Evolutionary conservation across 2,113 vertebrate species (phyloP).

Genomic region (Lophura nycthemera): DNA sequence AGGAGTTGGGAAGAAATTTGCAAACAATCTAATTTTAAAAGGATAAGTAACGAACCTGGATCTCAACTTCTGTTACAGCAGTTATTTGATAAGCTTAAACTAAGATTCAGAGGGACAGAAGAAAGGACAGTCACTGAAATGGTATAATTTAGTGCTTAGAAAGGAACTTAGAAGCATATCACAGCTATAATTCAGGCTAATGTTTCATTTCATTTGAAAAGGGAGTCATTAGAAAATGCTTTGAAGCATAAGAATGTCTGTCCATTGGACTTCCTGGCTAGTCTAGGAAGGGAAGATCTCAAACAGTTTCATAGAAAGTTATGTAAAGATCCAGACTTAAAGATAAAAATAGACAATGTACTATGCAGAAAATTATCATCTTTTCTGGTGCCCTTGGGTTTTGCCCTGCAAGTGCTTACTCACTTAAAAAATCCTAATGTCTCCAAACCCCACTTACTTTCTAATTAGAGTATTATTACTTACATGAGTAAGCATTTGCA

Average conservation of each 20-base stretch:
- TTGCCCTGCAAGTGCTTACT: slow-evolving; percentile 50
- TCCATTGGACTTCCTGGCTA: not conserved
- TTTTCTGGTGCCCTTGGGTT: slow-evolving; percentile 47
- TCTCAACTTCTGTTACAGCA: slow-evolving; percentile 14
- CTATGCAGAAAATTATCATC: not conserved
- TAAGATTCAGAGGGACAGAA: slow-evolving; percentile 6
- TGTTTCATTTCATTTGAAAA: slow-evolving; percentile 50
- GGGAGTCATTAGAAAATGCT: slow-evolving; percentile 40
- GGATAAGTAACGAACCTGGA: slow-evolving; percentile 16
- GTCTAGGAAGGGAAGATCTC: slow-evolving; percentile 6
- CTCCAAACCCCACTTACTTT: slow-evolving; percentile 34
- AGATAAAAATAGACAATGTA: slow-evolving; percentile 45
- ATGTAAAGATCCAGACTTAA: slow-evolving; percentile 49
- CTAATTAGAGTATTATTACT: slow-evolving; percentile 50
- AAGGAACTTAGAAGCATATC: not conserved
- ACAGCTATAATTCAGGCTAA: slow-evolving; percentile 59
- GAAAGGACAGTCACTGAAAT: slow-evolving; percentile 20
- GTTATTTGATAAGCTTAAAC: slow-evolving; percentile 30
- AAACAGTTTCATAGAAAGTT: slow-evolving; percentile 51
- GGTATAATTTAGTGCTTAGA: slow-evolving; percentile 30
- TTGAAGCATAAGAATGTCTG: slow-evolving; percentile 43
- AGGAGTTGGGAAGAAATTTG: slow-evolving; percentile 13
- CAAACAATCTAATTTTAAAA: slow-evolving; percentile 42
- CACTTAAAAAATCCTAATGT: not conserved
- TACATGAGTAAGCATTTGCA: slow-evolving; percentile 57